Base-by-base conservation (phyloP, 2,888 invertebrate genomes). In the Carpatolechia fugitivella region DNA sequence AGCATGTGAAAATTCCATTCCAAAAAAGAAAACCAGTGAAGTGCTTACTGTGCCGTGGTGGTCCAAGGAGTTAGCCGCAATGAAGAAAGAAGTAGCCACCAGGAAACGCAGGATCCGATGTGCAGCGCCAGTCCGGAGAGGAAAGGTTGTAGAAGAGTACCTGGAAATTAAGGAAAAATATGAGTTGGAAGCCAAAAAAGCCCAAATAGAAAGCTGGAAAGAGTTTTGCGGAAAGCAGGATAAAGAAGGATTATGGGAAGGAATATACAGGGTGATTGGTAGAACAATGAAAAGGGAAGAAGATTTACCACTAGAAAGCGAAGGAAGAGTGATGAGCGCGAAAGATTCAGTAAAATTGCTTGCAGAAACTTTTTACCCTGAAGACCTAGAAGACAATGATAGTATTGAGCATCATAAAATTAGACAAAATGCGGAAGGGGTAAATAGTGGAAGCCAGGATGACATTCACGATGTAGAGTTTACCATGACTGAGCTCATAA, bases 141-240 rank as follows among this genome's bases (percentile, higher is more conserved):
- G 20, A 1, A 44, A 48, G 16, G 54, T 52, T 0, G 48, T 57
- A 0, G 44, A 35, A 2, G 51, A 49, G 11, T 60, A 60, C 52
- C 54, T 60, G 40, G 5, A 52, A 36, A 6, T 16, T 3, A 60
- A 58, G 24, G 50, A 49, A 6, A 13, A 52, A 1, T 57, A 59
- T 13, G 50, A 57, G 13, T 0, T 2, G 5, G 40, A 8, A 10
- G 55, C 40, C 0, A 4, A 5, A 3, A 46, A 41, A 4, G 56
- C 56, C 1, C 48, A 54, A 29, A 31, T 20, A 0, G 47, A 48
- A 0, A 57, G 57, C 33, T 57, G 60, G 60, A 56, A 56, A 44
- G 48, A 33, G 8, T 57, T 57, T 40, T 57, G 60, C 10, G 13
- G 10, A 3, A 56, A 47, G 30, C 60, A 60, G 18, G 58, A 58